Conservation (phyloP, 2,888 invertebrate genomes). For the Polyommatus iphigenia region DNA sequence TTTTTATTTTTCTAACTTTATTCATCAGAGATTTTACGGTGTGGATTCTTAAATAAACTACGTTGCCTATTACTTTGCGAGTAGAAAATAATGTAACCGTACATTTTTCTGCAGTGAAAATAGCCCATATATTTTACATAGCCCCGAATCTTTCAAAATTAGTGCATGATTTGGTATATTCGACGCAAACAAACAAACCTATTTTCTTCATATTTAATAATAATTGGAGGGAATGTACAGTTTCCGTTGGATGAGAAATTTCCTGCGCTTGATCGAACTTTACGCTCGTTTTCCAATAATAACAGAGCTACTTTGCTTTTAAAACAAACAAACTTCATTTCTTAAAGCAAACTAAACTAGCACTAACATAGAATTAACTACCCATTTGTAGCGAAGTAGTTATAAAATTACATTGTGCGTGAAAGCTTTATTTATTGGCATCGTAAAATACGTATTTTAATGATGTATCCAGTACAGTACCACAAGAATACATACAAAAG, state of each 20-base stretch:
- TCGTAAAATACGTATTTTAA: neutral
- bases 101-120: too few relatives aligned
- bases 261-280: neutral
- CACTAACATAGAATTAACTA: slow-evolving; percentile 14
- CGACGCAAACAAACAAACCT: too few relatives aligned
- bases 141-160: too few relatives aligned
- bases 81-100: too few relatives aligned
- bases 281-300: neutral
- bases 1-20: neutral
- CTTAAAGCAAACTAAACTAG: slow-evolving; percentile 13
- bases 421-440: slow-evolving; percentile 2
- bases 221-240: neutral
- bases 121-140: too few relatives aligned
- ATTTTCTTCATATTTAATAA: too few relatives aligned
- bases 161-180: too few relatives aligned
- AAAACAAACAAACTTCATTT: neutral
- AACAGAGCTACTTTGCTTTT: slow-evolving; percentile 1
- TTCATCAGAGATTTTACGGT: neutral
- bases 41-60: neutral
- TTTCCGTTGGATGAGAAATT: neutral
- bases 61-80: neutral
- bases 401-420: slow-evolving; percentile 24
- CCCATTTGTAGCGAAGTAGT: neutral
- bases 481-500: neutral
- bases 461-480: neutral